Base-by-base conservation (phyloP, 2,113 vertebrate species). In the Axis porcinus region DNA sequence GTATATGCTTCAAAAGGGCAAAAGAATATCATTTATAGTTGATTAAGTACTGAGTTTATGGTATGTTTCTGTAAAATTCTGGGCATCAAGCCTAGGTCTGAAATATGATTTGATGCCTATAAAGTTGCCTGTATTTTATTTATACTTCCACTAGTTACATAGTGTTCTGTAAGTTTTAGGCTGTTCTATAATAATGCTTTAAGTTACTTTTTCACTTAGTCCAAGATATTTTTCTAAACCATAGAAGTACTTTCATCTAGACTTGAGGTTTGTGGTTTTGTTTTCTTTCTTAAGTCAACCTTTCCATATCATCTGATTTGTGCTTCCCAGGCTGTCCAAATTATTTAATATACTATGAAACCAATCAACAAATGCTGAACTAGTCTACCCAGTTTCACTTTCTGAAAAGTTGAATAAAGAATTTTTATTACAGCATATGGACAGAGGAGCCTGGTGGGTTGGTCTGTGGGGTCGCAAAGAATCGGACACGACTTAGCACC, bases 1-100 rank as follows among this genome's bases (percentile, higher is more conserved):
- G 70, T 82, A 86, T 64, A 36, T 13, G 52, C 82, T 93, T 95
- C 43, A 74, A 52, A 97, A 96, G 96, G 86, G 79, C 92, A 94
- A 96, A 90, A 43, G 21, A 76, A 74, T 67, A 92, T 87, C 92
- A 89, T 74, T 81, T 94, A 81, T 16, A 87, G 92, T 25, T 74
- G 36, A 87, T 90, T 78, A 54, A 93, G 92, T 82, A 67, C 30
- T 54, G 52, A 89, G 27, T 87, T 97, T 87, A 93, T 17, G 64
- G 76, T 13, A 84, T 23, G 12, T 96, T 94, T 94, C 96, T 97
- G 82, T 92, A 90, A 97, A 95, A 97, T 92, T 52, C 74, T 96
- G 96, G 94, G 94, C 92, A 60, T 88, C 16, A 58, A 93, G 82
- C 89, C 93, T 94, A 95, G 82, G 50, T 86, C 36, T 96, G 95